Evolutionary conservation across 2,113 vertebrate species (phyloP).

Genomic region (Romanogobio albipinnatus): DNA sequence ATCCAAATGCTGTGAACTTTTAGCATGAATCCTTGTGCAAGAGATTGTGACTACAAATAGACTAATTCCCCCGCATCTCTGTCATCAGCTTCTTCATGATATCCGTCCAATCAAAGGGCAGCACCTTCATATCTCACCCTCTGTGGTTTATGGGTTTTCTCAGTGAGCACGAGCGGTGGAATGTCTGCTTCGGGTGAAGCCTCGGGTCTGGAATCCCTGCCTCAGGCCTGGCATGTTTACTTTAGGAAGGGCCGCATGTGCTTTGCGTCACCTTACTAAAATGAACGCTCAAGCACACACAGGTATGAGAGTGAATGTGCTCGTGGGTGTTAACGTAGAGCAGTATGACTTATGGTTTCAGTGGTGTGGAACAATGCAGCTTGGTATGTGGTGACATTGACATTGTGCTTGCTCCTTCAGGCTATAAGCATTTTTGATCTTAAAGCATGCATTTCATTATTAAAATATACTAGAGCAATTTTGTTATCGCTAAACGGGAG

Average conservation of each 20-base stretch:
- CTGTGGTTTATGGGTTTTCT: not conserved
- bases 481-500: not conserved
- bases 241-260: not conserved
- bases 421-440: not conserved
- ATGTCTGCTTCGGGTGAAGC: constrained; percentile 23
- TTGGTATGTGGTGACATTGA: not conserved
- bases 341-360: constrained; percentile 18
- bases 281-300: constrained; percentile 12
- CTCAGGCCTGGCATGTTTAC: constrained; percentile 17
- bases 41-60: not conserved
- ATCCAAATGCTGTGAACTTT: not conserved
- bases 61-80: not conserved
- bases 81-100: not conserved
- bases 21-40: not conserved
- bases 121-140: not conserved
- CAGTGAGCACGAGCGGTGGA: not conserved
- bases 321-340: not conserved
- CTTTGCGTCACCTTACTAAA: constrained; percentile 47
- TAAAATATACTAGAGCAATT: not conserved
- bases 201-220: not conserved
- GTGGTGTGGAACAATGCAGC: not conserved
- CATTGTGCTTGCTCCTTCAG: constrained; percentile 16
- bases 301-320: not conserved
- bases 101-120: not conserved
- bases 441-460: not conserved